Percentiles rank a stretch among this genome's conserved stretches.
These are phyloP conservation scores for Drosophila ogumai DNA, from an alignment of 1,140 invertebrate species.

Conservation along the genomic window DNA sequence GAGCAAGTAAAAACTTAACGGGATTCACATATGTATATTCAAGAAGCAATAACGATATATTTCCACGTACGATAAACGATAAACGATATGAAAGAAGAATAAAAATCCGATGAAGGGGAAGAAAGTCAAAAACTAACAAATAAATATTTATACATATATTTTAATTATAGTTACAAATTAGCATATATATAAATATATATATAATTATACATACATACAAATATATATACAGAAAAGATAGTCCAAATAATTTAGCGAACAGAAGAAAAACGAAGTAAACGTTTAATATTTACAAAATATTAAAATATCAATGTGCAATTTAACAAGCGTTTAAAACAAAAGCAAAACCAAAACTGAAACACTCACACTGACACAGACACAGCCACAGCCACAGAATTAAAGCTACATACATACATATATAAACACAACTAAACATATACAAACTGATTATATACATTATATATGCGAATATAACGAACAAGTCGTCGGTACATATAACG, in stretches of 20 bases:
- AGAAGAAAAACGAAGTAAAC: conserved; percentile 54
- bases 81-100: conserved; percentile 15
- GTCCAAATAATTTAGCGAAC: conserved; percentile 70
- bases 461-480: conserved; percentile 42
- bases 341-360: conserved; percentile 17
- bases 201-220: conserved; percentile 67
- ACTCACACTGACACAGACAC: conserved; percentile 26
- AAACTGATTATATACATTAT: conserved; percentile 53
- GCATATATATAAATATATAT: conserved; percentile 64
- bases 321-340: conserved; percentile 77
- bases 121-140: conserved; percentile 61
- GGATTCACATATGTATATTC: conserved; percentile 69
- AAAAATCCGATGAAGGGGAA: conserved; percentile 31
- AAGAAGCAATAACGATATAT: conserved; percentile 79
- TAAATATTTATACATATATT: conserved; percentile 74
- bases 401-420: conserved; percentile 35
- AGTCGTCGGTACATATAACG: conserved; percentile 28
- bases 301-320: conserved; percentile 82
- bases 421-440: conserved; percentile 24
- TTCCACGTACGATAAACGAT: conserved; percentile 58
- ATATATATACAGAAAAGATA: conserved; percentile 65
- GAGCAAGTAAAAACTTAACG: conserved; percentile 45
- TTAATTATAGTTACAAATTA: conserved; percentile 76
- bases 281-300: conserved; percentile 83
- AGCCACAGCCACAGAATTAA: conserved; percentile 40